phyloP scores from a whole-genome alignment of 2,888 invertebrate genomes.

The Halocaridina rubra region DNA sequence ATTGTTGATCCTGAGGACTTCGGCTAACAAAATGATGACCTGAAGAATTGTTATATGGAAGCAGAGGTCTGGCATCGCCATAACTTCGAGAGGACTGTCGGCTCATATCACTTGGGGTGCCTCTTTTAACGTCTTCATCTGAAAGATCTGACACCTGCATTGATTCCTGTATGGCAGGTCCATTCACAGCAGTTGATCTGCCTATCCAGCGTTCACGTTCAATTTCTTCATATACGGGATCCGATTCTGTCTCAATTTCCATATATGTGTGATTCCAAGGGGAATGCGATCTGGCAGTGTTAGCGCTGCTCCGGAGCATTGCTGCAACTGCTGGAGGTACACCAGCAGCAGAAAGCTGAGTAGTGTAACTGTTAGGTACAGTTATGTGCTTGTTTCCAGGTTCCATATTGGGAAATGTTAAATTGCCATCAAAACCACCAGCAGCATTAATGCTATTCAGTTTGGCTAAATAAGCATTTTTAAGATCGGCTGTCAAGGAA shows the following conservation, averaged over 20 bases:
- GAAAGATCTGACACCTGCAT: constrained; percentile 82
- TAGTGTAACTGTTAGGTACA: constrained; percentile 56
- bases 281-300: constrained; percentile 69
- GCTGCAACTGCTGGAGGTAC: constrained; percentile 51
- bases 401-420: constrained; percentile 56
- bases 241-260: constrained; percentile 75
- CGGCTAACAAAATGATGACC: constrained; percentile 34
- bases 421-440: constrained; percentile 35
- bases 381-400: constrained; percentile 44
- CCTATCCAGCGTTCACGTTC: constrained; percentile 64
- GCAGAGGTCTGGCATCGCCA: constrained; percentile 79
- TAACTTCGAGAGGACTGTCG: constrained; percentile 80
- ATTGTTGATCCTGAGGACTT: constrained; percentile 49
- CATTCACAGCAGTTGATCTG: constrained; percentile 26
- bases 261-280: constrained; percentile 82
- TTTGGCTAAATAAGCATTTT: constrained; percentile 55
- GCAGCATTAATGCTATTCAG: constrained; percentile 53
- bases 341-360: constrained; percentile 40
- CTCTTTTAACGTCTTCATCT: constrained; percentile 80
- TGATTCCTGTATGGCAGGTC: constrained; percentile 69
- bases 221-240: constrained; percentile 78
- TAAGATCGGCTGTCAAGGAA: constrained; percentile 57
- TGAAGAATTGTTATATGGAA: constrained; percentile 57
- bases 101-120: constrained; percentile 75
- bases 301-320: constrained; percentile 38